Percentiles rank a stretch among this genome's conserved stretches.
Conservation (phyloP, 30 jellyfish, hydroid and myxozoan species). For the Pelagia noctiluca region DNA sequence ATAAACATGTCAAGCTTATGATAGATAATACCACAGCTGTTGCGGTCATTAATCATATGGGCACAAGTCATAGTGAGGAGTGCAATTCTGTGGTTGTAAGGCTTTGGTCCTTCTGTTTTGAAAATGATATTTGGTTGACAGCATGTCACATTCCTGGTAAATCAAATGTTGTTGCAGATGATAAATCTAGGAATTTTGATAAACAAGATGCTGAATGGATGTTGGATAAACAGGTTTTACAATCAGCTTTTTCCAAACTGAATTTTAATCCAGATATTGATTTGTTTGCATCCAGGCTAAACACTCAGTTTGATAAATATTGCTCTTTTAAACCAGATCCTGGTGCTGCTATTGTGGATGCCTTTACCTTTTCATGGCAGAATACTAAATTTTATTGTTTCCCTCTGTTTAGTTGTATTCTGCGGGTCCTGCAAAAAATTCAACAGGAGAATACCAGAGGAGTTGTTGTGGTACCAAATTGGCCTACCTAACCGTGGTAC, state of each 20-base stretch:
- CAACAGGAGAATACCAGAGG: conserved; percentile 10
- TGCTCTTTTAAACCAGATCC: conserved; percentile 67
- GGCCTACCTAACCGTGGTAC: conserved; percentile 52
- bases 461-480: conserved; percentile 30
- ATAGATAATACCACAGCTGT: conserved; percentile 64
- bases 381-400: background rate
- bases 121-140: conserved; percentile 35
- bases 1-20: conserved; percentile 46
- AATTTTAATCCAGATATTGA: conserved; percentile 30
- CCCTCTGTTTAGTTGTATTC: conserved; percentile 12
- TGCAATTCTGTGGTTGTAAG: conserved; percentile 13
- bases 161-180: conserved; percentile 45
- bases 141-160: conserved; percentile 64
- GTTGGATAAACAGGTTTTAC: background rate
- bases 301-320: conserved; percentile 25
- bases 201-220: conserved; percentile 57
- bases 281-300: conserved; percentile 55
- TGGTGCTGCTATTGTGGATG: conserved; percentile 27
- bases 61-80: conserved; percentile 33
- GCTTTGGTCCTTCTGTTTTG: conserved; percentile 37
- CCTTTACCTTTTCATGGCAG: conserved; percentile 19
- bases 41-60: conserved; percentile 37
- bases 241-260: background rate
- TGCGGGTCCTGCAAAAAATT: conserved; percentile 2
- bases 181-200: conserved; percentile 24